Conservation (phyloP, 2,113 vertebrate species). For the Diadophis punctatus region DNA sequence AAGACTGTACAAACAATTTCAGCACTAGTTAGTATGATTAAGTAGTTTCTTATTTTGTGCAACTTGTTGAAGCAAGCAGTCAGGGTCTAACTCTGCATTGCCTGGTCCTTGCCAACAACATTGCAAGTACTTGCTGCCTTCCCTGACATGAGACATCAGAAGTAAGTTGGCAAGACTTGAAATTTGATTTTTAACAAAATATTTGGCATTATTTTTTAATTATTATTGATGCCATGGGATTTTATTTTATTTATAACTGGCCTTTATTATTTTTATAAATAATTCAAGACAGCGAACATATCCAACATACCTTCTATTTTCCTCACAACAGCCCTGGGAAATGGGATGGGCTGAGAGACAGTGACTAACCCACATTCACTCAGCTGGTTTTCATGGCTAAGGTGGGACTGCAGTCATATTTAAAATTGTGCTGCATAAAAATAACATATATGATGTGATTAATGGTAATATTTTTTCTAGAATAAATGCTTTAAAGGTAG, state of each 20-base stretch:
- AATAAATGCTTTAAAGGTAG: not conserved
- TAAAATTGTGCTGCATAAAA: constrained; percentile 5
- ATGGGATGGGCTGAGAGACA: not conserved
- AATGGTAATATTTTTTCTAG: not conserved
- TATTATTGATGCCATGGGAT: not conserved
- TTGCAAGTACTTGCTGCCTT: not conserved
- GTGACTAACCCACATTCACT: not conserved
- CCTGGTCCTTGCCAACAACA: not conserved
- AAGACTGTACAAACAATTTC: not conserved
- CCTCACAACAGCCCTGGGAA: not conserved
- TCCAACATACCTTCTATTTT: not conserved
- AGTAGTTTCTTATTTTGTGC: not conserved
- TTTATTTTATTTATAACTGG: not conserved
- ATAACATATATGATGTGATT: not conserved
- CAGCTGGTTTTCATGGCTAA: not conserved
- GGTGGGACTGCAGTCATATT: not conserved
- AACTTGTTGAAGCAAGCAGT: not conserved
- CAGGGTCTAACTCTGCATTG: not conserved
- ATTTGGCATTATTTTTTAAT: not conserved
- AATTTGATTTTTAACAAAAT: not conserved
- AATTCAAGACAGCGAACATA: not conserved
- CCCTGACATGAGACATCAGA: not conserved
- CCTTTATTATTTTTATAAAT: not conserved
- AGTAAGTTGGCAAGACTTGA: not conserved
- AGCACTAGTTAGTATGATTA: too few relatives aligned